Evolutionary conservation across 2,113 vertebrate genomes (phyloP).

Genomic region (Noturus placidus): DNA sequence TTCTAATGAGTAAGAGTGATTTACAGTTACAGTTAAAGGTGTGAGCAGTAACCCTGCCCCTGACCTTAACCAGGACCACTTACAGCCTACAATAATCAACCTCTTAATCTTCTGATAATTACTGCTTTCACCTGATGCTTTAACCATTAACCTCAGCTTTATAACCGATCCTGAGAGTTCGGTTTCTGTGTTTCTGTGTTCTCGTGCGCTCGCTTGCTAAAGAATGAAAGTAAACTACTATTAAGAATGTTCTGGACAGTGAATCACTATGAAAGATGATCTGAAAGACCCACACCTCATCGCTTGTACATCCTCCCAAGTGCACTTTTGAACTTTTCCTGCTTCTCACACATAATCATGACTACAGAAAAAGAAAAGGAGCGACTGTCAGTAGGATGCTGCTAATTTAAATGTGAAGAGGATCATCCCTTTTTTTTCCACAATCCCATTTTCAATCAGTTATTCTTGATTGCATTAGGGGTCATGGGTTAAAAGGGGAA

Average conservation of each 20-base stretch:
- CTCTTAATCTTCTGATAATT: not conserved
- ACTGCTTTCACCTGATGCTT: not conserved
- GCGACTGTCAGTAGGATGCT: not conserved
- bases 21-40: not conserved
- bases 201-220: not conserved
- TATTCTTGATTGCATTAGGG: conserved; percentile 57
- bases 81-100: not conserved
- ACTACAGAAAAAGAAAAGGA: not conserved
- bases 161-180: not conserved
- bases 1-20: not conserved
- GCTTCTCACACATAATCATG: not conserved
- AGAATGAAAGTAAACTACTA: not conserved
- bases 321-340: not conserved
- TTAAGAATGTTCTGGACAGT: not conserved
- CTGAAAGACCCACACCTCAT: not conserved
- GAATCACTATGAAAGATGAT: not conserved
- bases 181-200: not conserved
- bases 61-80: not conserved
- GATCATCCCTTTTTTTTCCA: conserved; percentile 48
- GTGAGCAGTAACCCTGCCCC: not conserved
- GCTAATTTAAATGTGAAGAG: not conserved
- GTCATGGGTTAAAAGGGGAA: conserved; percentile 66
- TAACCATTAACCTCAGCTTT: not conserved
- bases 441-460: conserved; percentile 58
- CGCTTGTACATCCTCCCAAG: not conserved